These are phyloP conservation scores for Pseudomyrmex dendroicus DNA, from an alignment of 1,140 invertebrate species.

Conservation along the genomic window DNA sequence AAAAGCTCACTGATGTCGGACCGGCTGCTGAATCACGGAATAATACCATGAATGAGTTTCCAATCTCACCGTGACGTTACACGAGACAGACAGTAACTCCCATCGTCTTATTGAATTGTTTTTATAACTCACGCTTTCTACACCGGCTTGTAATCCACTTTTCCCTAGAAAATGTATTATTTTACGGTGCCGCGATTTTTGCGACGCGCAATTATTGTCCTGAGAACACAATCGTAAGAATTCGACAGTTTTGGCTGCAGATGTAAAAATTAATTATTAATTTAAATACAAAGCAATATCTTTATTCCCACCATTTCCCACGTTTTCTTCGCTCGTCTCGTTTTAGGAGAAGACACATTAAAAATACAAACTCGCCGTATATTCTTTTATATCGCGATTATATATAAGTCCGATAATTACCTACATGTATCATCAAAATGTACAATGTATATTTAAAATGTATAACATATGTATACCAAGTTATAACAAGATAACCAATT, in stretches of 20 bases:
- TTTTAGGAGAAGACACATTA: no score
- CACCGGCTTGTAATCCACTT: not conserved
- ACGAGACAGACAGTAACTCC: slow-evolving; percentile 33
- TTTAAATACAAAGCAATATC: no score
- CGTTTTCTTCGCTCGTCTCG: no score
- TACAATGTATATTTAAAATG: no score
- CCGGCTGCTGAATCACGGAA: slow-evolving; percentile 70
- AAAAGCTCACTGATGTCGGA: slow-evolving; percentile 56
- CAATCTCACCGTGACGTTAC: slow-evolving; percentile 65
- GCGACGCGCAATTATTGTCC: not conserved
- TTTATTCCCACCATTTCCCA: no score
- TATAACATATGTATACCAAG: no score
- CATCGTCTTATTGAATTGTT: slow-evolving; percentile 38
- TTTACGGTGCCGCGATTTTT: slow-evolving; percentile 38
- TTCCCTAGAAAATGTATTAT: slow-evolving; percentile 20
- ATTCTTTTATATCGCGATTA: no score
- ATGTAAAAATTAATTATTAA: no score
- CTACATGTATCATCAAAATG: no score
- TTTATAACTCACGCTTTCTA: not conserved
- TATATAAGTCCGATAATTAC: no score
- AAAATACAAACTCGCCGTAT: no score
- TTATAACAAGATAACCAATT: not conserved
- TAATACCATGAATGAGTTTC: slow-evolving; percentile 69
- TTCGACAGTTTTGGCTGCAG: not conserved
- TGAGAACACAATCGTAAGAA: not conserved